Evolutionary conservation across 2,797 vertebrate genomes (phyloP).

Genomic region (Phrynocephalus vlangalii): DNA sequence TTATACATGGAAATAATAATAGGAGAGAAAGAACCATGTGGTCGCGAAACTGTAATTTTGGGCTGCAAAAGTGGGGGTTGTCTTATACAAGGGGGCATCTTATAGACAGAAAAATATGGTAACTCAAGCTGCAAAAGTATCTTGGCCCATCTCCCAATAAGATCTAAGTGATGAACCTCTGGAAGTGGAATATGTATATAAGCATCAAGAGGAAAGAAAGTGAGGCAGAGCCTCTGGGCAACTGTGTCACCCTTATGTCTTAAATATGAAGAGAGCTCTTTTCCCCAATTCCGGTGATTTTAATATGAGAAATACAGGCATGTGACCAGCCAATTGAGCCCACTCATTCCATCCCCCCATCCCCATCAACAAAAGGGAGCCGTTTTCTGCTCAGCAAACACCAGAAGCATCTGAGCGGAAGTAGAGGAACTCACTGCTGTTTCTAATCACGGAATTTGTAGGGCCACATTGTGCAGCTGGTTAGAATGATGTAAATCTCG

Average conservation of each 20-base stretch:
- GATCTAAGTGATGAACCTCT: background rate
- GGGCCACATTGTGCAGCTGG: background rate
- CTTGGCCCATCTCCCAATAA: background rate
- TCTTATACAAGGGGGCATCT: no score
- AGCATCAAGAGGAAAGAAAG: background rate
- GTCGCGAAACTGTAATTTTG: no score
- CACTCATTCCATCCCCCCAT: conserved; percentile 8
- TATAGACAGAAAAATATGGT: background rate
- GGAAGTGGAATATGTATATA: background rate
- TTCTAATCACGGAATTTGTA: conserved; percentile 44
- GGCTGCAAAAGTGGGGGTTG: no score
- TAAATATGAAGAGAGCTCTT: conserved; percentile 52
- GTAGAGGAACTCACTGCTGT: conserved; percentile 40
- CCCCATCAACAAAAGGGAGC: conserved; percentile 29
- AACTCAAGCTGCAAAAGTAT: background rate
- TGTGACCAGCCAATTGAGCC: conserved; percentile 4
- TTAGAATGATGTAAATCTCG: conserved; percentile 34
- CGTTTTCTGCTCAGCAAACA: conserved; percentile 38
- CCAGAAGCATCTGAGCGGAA: conserved; percentile 34
- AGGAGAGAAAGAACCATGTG: no score
- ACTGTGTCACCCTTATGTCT: background rate
- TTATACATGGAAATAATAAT: no score
- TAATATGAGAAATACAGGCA: background rate
- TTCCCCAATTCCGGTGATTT: conserved; percentile 22
- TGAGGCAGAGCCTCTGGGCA: conserved; percentile 34